Evolutionary conservation across 2,113 vertebrate genomes (phyloP).

Genomic region (Apaloderma vittatum): DNA sequence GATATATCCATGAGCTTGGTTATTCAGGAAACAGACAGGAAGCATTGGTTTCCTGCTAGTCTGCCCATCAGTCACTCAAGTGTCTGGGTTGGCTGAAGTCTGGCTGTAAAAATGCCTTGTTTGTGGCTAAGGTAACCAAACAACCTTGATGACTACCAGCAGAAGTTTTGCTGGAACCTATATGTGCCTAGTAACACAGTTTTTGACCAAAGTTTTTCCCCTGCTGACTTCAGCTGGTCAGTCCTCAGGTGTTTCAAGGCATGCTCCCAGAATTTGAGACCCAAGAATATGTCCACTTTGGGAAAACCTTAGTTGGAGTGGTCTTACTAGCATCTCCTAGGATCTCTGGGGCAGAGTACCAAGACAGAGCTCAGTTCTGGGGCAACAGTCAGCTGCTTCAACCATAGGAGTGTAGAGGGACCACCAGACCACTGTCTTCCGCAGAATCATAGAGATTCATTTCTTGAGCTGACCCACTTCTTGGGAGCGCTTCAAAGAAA

Average conservation of each 20-base stretch:
- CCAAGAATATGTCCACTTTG: background rate
- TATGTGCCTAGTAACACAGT: background rate
- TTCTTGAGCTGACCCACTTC: background rate
- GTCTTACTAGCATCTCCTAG: background rate
- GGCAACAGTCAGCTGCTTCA: background rate
- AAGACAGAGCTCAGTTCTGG: background rate
- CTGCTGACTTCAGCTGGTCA: background rate
- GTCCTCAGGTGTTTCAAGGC: background rate
- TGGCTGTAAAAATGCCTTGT: background rate
- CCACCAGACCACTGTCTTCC: background rate
- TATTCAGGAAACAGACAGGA: background rate
- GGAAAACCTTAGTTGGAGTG: background rate
- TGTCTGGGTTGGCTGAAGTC: background rate
- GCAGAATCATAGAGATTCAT: background rate
- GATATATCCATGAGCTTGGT: background rate
- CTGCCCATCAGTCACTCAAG: background rate
- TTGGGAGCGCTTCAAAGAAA: background rate
- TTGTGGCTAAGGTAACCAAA: background rate
- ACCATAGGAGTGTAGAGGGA: background rate
- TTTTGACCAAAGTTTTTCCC: background rate
- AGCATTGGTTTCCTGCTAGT: conserved; percentile 7
- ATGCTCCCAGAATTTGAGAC: background rate
- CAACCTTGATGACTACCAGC: background rate
- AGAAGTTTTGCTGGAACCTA: background rate
- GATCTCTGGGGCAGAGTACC: background rate